Percentiles rank a stretch among this genome's conserved stretches.
These are phyloP conservation scores for Metopolophium dirhodum DNA, from an alignment of 1,140 invertebrate species.

Conservation along the genomic window DNA sequence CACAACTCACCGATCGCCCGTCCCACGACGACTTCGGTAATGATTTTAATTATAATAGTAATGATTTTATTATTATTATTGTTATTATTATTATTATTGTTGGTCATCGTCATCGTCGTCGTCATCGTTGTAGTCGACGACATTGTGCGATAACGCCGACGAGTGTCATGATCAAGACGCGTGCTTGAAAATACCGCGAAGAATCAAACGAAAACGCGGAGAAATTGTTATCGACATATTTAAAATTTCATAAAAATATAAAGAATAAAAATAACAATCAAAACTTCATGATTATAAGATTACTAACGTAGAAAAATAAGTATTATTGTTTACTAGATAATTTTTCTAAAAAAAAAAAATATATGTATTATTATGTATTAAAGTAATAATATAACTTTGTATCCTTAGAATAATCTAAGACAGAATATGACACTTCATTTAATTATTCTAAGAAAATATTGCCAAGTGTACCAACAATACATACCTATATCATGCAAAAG, in stretches of 20 bases:
- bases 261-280: no score
- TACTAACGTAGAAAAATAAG: not conserved
- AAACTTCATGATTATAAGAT: no score
- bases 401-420: not conserved
- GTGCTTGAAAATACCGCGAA: not conserved
- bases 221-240: not conserved
- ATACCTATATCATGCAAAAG: not conserved
- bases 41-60: constrained; percentile 19
- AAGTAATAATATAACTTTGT: not conserved
- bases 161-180: not conserved
- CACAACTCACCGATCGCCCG: not conserved
- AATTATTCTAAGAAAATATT: not conserved
- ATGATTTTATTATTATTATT: not conserved
- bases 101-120: not conserved
- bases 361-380: no score
- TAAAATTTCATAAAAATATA: not conserved
- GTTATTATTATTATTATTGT: not conserved
- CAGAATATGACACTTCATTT: not conserved
- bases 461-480: not conserved
- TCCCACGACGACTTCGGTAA: not conserved
- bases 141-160: not conserved
- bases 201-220: not conserved
- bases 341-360: no score
- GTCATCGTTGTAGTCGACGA: not conserved
- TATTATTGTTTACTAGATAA: not conserved